Conservation (phyloP, 2,888 invertebrate genomes). For the Apodemia duryi region DNA sequence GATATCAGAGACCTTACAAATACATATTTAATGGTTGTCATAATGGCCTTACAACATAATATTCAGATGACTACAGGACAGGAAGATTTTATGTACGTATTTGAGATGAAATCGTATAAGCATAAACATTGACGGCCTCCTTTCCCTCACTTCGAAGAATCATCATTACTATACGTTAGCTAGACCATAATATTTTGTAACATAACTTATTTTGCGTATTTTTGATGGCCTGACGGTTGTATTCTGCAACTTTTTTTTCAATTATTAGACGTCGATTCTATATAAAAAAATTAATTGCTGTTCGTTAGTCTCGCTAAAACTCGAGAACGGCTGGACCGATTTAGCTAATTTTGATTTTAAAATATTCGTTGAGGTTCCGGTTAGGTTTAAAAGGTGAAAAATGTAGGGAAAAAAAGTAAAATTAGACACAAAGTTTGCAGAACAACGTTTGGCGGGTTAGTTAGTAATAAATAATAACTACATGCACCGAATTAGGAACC, state of each 20-base stretch:
- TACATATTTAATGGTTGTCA: conserved; percentile 16
- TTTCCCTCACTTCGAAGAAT: not conserved
- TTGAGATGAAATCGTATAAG: conserved; percentile 10
- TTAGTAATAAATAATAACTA: too few relatives aligned
- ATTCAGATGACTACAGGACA: conserved; percentile 4
- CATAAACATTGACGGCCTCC: conserved; percentile 6
- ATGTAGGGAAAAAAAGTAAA: too few relatives aligned
- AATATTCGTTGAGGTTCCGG: too few relatives aligned
- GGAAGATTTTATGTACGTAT: conserved; percentile 8
- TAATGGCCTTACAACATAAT: conserved; percentile 5
- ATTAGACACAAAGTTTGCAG: too few relatives aligned
- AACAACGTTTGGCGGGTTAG: too few relatives aligned
- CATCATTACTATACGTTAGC: not conserved
- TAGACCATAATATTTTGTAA: not conserved
- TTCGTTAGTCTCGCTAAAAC: too few relatives aligned
- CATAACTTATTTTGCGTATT: not conserved
- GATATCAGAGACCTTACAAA: conserved; percentile 45
- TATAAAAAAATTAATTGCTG: too few relatives aligned
- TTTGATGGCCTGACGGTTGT: not conserved
- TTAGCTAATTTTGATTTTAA: too few relatives aligned
- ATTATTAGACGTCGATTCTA: too few relatives aligned
- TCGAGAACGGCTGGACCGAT: too few relatives aligned
- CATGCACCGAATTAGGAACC: not conserved
- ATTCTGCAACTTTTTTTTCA: too few relatives aligned
- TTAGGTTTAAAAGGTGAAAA: too few relatives aligned